Conservation (phyloP, 2,888 invertebrate genomes). For the Argyra leucocephala region DNA sequence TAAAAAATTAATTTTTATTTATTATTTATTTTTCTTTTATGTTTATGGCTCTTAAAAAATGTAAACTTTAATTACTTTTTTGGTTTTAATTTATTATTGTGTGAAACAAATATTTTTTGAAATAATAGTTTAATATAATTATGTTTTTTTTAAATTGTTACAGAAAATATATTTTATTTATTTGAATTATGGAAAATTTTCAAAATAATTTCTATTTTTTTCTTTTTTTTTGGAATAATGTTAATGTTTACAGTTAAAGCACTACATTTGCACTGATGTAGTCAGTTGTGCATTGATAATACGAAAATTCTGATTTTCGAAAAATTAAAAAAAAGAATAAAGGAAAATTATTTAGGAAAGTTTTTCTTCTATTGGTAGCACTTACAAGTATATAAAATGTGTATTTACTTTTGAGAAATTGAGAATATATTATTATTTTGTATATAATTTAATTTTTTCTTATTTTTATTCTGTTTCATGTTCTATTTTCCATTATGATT, state of each 20-base stretch:
- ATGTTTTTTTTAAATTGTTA: not conserved
- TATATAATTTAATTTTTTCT: too few species aligned
- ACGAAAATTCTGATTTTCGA: not conserved
- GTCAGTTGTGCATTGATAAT: conserved; percentile 33
- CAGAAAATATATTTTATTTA: too few species aligned
- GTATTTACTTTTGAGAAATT: not conserved
- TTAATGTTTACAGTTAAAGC: conserved; percentile 14
- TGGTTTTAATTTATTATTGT: not conserved
- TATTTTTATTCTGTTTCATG: too few species aligned
- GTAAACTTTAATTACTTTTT: not conserved
- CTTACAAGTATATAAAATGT: too few species aligned
- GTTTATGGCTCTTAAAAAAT: not conserved
- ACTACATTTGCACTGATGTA: conserved; percentile 38
- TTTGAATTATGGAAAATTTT: too few species aligned
- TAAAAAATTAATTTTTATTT: not conserved
- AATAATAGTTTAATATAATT: not conserved
- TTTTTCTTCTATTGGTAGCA: conserved; percentile 10
- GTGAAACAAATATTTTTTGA: not conserved
- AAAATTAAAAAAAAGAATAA: not conserved
- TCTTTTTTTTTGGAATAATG: not conserved
- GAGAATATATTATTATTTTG: too few species aligned
- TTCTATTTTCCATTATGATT: too few species aligned
- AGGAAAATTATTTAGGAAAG: conserved; percentile 12
- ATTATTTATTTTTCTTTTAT: not conserved
- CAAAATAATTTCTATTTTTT: too few species aligned